Evolutionary conservation across 1,140 invertebrate species (phyloP), one percentile per base, ranked within the genome.

Genomic region (Drosophila hydei): DNA sequence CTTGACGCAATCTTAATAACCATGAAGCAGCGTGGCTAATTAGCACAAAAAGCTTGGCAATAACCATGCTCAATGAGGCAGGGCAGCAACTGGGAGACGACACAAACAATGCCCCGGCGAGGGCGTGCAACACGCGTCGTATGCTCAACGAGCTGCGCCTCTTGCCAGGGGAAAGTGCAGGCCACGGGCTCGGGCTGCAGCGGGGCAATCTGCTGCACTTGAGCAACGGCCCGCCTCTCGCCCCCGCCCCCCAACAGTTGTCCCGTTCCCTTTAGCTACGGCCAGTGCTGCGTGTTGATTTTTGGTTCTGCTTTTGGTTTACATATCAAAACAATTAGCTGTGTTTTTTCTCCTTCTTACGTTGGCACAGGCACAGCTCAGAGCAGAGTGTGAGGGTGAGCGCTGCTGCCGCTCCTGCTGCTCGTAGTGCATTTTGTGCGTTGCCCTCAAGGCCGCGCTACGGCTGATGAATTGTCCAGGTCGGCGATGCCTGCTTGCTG

Each of bases 1-100:
- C 88, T 90, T 90, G 89, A 90, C 88, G 89, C 81, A 90, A 90
- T 90, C 88, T 90, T 90, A 90, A 90, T 90, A 90, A 90, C 88
- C 88, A 90, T 90, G 88, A 90, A 90, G 88, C 83, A 90, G 83
- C 83, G 88, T 90, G 79, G 88, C 88, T 90, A 90, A 90, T 90
- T 90, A 90, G 88, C 88, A 90, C 88, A 90, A 90, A 90, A 90
- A 90, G 88, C 88, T 88, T 77, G 79, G 83, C 83, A 90, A 90
- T 90, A 90, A 88, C 89, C 88, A 90, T 88, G 79, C 85, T 88
- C 88, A 90, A 90, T 90, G 88, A 90, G 81, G 71, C 88, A 64
- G 76, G 64, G 60, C 61, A 64, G 36, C 62, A 50, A 42, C 63
- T 56, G 70, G 63, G 48, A 73, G 33, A 69, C 58, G 54, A 52